Conservation (phyloP, 2,113 vertebrate genomes). For the Onychostoma macrolepis region DNA sequence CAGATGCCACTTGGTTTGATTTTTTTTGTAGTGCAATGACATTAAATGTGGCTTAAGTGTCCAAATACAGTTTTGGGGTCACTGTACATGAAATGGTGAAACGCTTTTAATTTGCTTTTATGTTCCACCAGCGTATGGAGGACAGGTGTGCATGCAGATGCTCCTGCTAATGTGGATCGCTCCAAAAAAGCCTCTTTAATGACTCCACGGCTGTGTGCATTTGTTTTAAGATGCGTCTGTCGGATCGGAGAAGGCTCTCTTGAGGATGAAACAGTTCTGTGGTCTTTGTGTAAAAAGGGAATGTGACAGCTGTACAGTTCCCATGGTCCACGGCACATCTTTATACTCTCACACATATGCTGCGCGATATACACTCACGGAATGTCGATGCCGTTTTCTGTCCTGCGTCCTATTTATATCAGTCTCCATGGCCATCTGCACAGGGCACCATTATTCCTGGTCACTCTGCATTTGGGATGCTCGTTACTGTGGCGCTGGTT, state of each 20-base stretch:
- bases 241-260: conserved; percentile 60
- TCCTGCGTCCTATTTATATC: conserved; percentile 61
- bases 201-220: conserved; percentile 61
- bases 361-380: neutral
- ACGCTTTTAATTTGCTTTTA: conserved; percentile 26
- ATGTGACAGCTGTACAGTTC: conserved; percentile 68
- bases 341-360: conserved; percentile 30
- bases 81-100: neutral
- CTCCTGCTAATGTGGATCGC: conserved; percentile 56
- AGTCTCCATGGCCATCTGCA: conserved; percentile 61
- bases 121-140: conserved; percentile 31
- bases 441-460: conserved; percentile 66
- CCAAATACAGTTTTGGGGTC: neutral
- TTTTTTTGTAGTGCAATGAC: neutral
- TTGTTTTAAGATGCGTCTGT: conserved; percentile 63
- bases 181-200: conserved; percentile 68
- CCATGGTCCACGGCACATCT: conserved; percentile 50
- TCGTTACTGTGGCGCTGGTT: conserved; percentile 62
- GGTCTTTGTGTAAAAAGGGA: conserved; percentile 61
- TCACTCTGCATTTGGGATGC: conserved; percentile 70
- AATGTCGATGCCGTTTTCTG: conserved; percentile 8
- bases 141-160: conserved; percentile 68
- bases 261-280: conserved; percentile 57
- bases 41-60: neutral
- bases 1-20: neutral